Conservation (phyloP, 2,797 vertebrate genomes). For the Cryptoblepharus egeriae region DNA sequence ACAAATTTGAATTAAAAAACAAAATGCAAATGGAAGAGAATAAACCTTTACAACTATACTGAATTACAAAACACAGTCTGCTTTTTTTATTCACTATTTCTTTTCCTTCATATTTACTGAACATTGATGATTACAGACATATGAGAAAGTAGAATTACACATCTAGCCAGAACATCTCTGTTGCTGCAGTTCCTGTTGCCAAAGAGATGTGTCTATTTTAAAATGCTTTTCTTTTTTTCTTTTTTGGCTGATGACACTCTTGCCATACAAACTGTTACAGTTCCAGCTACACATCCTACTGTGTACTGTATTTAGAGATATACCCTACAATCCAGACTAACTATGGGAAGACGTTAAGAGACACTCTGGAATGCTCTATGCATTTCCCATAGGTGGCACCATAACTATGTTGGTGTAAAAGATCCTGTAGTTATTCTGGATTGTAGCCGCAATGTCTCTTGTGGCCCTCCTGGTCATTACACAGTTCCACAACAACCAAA, state of each 20-base stretch:
- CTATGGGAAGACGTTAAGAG: too few species aligned
- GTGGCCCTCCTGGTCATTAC: too few species aligned
- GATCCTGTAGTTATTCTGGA: too few species aligned
- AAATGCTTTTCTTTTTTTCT: background rate
- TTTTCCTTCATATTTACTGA: background rate
- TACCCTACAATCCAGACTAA: too few species aligned
- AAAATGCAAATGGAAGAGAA: background rate
- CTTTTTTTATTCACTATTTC: background rate
- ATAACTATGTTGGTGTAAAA: too few species aligned
- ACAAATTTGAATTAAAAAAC: background rate
- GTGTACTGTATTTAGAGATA: too few species aligned
- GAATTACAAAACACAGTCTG: background rate
- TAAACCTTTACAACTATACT: background rate
- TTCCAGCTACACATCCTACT: background rate
- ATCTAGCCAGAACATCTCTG: background rate
- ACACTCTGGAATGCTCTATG: too few species aligned
- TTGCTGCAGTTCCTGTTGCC: background rate
- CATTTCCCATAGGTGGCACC: too few species aligned
- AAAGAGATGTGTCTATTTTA: background rate
- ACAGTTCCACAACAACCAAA: too few species aligned
- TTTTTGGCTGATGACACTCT: background rate
- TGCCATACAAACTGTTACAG: background rate
- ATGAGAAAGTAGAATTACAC: background rate
- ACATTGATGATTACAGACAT: too few species aligned
- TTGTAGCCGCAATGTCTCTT: too few species aligned